phyloP scores from a whole-genome alignment of 1,140 invertebrate species.

The Cotesia glomerata region DNA sequence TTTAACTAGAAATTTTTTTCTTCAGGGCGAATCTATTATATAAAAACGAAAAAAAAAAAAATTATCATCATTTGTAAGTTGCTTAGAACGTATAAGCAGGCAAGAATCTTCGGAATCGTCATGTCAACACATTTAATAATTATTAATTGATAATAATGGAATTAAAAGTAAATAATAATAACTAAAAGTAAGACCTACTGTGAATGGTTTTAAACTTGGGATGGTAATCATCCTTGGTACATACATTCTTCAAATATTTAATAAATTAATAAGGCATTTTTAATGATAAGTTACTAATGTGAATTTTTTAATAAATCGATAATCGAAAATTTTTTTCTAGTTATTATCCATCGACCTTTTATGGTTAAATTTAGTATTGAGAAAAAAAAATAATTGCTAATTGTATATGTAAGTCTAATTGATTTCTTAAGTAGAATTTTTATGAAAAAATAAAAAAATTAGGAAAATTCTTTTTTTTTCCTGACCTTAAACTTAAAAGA shows the following conservation, averaged over 20 bases:
- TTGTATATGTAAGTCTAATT: no score
- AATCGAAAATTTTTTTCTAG: slow-evolving; percentile 35
- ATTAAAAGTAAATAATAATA: neutral
- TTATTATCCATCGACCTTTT: no score
- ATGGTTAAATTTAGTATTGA: no score
- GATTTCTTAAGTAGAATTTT: no score
- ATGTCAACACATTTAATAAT: neutral
- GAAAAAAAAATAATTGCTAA: no score
- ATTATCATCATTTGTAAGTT: slow-evolving; percentile 9
- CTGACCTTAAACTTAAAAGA: no score
- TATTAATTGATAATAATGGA: slow-evolving; percentile 9
- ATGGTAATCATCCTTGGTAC: slow-evolving; percentile 30
- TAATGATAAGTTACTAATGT: slow-evolving; percentile 59
- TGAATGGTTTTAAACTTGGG: slow-evolving; percentile 37
- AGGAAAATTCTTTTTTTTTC: no score
- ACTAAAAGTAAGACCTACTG: slow-evolving; percentile 31
- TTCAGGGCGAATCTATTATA: slow-evolving; percentile 11
- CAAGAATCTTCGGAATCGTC: neutral
- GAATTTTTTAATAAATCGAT: slow-evolving; percentile 61
- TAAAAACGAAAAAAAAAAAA: slow-evolving; percentile 2
- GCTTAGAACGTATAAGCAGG: slow-evolving; percentile 8
- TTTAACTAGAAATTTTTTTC: slow-evolving; percentile 15
- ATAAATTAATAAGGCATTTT: slow-evolving; percentile 59
- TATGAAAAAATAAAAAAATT: no score
- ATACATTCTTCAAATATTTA: slow-evolving; percentile 54